A percentile compares a stretch with the other conserved stretches of the same genome.
These are phyloP conservation scores for Parasteatoda lunata DNA, from an alignment of 2,888 invertebrate genomes.

Conservation along the genomic window DNA sequence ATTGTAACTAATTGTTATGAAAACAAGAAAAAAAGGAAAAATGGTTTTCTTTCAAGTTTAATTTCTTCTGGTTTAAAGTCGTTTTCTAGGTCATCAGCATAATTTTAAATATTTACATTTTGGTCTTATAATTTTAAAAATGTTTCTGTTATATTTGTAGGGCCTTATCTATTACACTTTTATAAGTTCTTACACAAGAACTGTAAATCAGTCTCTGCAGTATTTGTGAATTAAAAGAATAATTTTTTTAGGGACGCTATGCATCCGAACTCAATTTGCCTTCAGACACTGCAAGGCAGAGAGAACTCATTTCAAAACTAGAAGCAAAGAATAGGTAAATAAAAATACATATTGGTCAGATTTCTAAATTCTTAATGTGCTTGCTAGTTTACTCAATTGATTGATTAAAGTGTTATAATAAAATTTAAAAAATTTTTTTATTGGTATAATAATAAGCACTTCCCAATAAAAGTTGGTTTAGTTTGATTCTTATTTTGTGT, in stretches of 20 bases:
- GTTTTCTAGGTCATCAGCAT: no score
- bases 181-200: no score
- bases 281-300: conserved; percentile 88
- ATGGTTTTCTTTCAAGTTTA: no score
- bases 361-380: not conserved
- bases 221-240: not conserved
- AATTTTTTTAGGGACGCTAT: conserved; percentile 71
- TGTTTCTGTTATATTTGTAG: not conserved
- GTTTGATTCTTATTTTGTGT: not conserved
- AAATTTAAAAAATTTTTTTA: not conserved
- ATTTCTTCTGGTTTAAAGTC: no score
- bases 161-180: no score
- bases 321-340: conserved; percentile 87
- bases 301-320: conserved; percentile 92
- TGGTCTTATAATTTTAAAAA: not conserved
- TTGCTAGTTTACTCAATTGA: not conserved
- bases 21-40: no score
- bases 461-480: not conserved
- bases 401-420: not conserved
- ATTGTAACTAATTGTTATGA: no score
- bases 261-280: conserved; percentile 83
- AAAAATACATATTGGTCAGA: not conserved
- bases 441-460: not conserved
- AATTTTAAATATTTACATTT: not conserved
- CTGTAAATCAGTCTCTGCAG: no score